phyloP scores from a whole-genome alignment of 1,140 invertebrate species.

The Ostrea denselamellosa region DNA sequence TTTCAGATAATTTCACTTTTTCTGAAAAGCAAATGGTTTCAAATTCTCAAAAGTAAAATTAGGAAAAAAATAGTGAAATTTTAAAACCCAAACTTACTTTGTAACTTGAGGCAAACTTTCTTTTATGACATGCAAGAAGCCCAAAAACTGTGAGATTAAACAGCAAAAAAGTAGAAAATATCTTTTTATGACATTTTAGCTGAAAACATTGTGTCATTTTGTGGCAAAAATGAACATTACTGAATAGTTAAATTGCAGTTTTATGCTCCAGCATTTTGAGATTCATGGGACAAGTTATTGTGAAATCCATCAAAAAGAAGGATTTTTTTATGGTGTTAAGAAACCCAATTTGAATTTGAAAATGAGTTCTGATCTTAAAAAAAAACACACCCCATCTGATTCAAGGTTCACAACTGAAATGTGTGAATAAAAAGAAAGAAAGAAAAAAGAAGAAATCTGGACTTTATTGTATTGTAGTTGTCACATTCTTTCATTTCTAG shows the following conservation, averaged over 20 bases:
- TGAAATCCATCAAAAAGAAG: slow-evolving; percentile 25
- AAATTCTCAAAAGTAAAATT: neutral
- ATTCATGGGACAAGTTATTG: slow-evolving; percentile 33
- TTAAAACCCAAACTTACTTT: neutral
- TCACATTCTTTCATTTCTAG: slow-evolving; percentile 4
- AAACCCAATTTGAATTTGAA: slow-evolving; percentile 35
- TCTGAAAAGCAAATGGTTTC: slow-evolving; percentile 10
- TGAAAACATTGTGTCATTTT: slow-evolving; percentile 36
- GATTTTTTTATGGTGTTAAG: slow-evolving; percentile 19
- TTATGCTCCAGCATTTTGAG: slow-evolving; percentile 17
- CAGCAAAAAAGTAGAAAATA: slow-evolving; percentile 12
- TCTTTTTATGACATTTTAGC: slow-evolving; percentile 40
- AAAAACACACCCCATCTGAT: neutral
- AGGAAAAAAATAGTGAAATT: slow-evolving; percentile 5
- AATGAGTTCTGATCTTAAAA: neutral
- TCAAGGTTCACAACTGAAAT: neutral
- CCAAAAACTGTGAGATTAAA: slow-evolving; percentile 31
- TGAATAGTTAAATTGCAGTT: slow-evolving; percentile 33
- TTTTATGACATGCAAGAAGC: slow-evolving; percentile 17
- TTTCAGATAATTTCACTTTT: slow-evolving; percentile 5
- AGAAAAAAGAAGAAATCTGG: neutral
- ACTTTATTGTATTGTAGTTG: neutral
- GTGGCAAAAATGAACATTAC: slow-evolving; percentile 17
- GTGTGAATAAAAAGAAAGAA: neutral
- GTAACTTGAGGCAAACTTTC: neutral